A percentile compares a stretch with the other conserved stretches of the same genome.
phyloP scores from a whole-genome alignment of 2,888 invertebrate genomes.

The Cephus runcator region DNA sequence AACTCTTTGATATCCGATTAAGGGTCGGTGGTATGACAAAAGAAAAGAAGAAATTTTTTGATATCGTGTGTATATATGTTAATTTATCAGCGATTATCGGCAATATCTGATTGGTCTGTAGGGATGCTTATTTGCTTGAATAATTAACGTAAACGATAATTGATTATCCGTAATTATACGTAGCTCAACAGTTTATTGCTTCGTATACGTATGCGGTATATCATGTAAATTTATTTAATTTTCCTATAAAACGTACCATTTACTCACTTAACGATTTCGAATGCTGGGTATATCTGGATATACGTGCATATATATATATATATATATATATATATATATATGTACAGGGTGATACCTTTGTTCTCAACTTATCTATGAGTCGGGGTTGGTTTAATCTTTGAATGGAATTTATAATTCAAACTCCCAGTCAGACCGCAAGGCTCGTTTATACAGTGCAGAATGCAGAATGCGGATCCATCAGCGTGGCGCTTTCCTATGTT shows the following conservation, averaged over 20 bases:
- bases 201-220: background rate
- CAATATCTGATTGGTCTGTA: background rate
- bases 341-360: background rate
- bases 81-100: background rate
- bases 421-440: background rate
- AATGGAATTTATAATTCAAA: background rate
- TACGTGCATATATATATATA: background rate
- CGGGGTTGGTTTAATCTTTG: background rate
- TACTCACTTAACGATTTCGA: background rate
- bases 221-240: background rate
- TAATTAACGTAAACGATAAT: background rate
- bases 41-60: background rate
- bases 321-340: background rate
- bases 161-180: background rate
- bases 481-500: background rate
- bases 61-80: background rate
- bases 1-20: background rate
- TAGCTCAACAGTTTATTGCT: background rate
- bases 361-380: background rate
- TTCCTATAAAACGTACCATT: background rate
- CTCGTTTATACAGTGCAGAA: background rate
- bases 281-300: background rate
- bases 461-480: slow-evolving; percentile 3
- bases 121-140: background rate
- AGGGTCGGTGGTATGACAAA: too few species aligned